These are phyloP conservation scores for Zootoca vivipara DNA, from an alignment of 2,113 vertebrate species.

Conservation along the genomic window DNA sequence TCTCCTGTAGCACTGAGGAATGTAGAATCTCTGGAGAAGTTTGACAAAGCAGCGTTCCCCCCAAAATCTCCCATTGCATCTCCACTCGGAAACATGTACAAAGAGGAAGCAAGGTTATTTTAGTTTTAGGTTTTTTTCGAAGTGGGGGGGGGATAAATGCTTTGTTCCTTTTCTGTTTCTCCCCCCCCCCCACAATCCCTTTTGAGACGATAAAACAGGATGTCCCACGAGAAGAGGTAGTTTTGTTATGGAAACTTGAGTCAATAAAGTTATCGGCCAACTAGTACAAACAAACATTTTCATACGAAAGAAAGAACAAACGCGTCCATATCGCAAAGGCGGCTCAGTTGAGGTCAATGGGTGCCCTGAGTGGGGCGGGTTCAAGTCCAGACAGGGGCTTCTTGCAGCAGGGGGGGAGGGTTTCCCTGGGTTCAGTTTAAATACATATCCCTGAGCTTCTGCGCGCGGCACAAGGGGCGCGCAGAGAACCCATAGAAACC, in stretches of 20 bases:
- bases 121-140: neutral
- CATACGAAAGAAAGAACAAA: slow-evolving; percentile 62
- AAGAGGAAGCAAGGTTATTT: slow-evolving; percentile 33
- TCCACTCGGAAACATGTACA: slow-evolving; percentile 40
- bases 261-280: slow-evolving; percentile 79
- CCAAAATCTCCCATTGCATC: neutral
- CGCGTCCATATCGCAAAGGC: slow-evolving; percentile 73
- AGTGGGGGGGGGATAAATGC: neutral
- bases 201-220: slow-evolving; percentile 81
- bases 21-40: neutral
- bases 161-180: slow-evolving; percentile 50
- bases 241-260: slow-evolving; percentile 88
- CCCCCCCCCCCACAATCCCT: slow-evolving; percentile 66
- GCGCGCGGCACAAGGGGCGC: slow-evolving; percentile 66
- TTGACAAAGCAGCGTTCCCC: neutral
- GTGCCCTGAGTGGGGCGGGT: slow-evolving; percentile 60
- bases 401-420: slow-evolving; percentile 62
- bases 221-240: slow-evolving; percentile 92
- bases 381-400: slow-evolving; percentile 54
- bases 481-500: slow-evolving; percentile 65
- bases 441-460: slow-evolving; percentile 88
- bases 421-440: slow-evolving; percentile 79
- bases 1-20: neutral
- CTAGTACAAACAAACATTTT: slow-evolving; percentile 81
- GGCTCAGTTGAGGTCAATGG: slow-evolving; percentile 67